Conservation (phyloP, 2,888 invertebrate genomes). For the Rugalucina vietnamica region DNA sequence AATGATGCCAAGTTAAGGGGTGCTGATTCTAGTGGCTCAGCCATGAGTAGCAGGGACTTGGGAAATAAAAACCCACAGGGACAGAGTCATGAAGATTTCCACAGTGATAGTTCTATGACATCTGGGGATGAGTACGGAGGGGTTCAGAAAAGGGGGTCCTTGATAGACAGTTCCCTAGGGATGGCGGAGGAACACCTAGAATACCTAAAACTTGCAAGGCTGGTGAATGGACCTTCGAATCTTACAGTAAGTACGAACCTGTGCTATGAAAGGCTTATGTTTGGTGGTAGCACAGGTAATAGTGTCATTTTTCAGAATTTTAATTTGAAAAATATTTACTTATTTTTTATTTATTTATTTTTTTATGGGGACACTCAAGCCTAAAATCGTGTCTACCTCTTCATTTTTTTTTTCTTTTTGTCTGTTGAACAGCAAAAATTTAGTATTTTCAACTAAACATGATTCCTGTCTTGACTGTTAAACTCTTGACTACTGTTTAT, state of each 20-base stretch:
- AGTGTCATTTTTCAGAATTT: no score
- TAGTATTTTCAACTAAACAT: no score
- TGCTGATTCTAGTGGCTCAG: neutral
- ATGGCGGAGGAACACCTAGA: slow-evolving; percentile 65
- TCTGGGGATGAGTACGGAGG: slow-evolving; percentile 42
- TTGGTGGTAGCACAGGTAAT: no score
- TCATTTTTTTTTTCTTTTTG: no score
- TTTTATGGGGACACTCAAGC: no score
- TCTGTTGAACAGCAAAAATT: no score
- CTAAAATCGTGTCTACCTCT: no score
- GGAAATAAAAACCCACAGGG: neutral
- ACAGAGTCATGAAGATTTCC: neutral
- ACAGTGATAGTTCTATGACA: slow-evolving; percentile 17
- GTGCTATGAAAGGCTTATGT: no score
- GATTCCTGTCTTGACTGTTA: no score
- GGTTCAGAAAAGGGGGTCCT: neutral
- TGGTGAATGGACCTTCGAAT: slow-evolving; percentile 72
- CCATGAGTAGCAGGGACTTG: neutral
- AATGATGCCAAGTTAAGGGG: neutral
- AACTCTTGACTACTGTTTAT: no score
- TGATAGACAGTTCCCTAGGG: slow-evolving; percentile 28
- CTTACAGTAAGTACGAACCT: slow-evolving; percentile 68
- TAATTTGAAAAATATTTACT: no score
- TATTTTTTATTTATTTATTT: no score
- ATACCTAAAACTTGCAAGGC: slow-evolving; percentile 69